Evolutionary conservation across 2,113 vertebrate genomes (phyloP).

Genomic region (Actinemys pallida): DNA sequence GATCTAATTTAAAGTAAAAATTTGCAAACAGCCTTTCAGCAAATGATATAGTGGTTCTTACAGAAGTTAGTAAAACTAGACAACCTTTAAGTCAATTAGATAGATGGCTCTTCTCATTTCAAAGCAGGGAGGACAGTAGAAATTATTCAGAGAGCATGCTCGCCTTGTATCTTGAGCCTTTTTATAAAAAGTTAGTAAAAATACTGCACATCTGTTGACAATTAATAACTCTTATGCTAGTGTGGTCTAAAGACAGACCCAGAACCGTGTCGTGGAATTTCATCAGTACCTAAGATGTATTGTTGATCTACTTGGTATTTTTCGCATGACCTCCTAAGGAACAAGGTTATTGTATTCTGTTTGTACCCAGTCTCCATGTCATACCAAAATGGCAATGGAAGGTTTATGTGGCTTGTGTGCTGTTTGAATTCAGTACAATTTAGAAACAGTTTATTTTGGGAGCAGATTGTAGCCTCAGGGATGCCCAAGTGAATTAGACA

Average conservation of each 20-base stretch:
- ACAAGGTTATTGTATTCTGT: constrained; percentile 45
- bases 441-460: background rate
- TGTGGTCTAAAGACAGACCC: constrained; percentile 46
- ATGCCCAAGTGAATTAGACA: background rate
- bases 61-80: background rate
- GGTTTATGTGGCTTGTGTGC: constrained; percentile 49
- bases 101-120: background rate
- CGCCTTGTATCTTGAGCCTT: background rate
- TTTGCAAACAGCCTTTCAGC: background rate
- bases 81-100: background rate
- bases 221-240: background rate
- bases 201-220: constrained; percentile 32
- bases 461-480: background rate
- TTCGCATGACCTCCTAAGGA: constrained; percentile 31
- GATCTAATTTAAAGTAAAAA: background rate
- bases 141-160: background rate
- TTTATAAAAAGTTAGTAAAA: constrained; percentile 40
- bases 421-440: constrained; percentile 2
- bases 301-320: constrained; percentile 47
- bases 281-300: constrained; percentile 40
- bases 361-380: constrained; percentile 52
- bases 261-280: constrained; percentile 45
- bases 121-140: background rate
- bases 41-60: background rate
- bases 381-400: constrained; percentile 57